Evolutionary conservation across 2,888 invertebrate species (phyloP).

Genomic region (Hetaerina titia): DNA sequence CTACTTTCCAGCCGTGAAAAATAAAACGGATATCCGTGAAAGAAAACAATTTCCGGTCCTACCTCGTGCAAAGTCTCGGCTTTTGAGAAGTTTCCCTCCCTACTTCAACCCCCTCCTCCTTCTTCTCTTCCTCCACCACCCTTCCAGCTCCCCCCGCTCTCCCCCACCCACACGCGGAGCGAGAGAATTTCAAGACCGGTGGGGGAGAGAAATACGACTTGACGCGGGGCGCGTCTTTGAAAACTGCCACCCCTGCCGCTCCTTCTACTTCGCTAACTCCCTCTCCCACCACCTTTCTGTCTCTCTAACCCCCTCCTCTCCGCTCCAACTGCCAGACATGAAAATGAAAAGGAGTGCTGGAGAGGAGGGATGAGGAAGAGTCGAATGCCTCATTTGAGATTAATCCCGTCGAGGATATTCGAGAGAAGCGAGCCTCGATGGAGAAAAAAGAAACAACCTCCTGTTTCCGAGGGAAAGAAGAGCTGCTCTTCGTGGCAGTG

Average conservation of each 20-base stretch:
- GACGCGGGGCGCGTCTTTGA: neutral
- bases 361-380: neutral
- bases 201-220: neutral
- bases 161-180: neutral
- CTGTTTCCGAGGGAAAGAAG: slow-evolving; percentile 31
- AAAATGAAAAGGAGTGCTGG: neutral
- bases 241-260: neutral
- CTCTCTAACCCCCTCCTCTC: neutral
- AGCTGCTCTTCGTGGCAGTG: neutral
- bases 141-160: neutral
- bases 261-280: neutral
- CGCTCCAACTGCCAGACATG: neutral
- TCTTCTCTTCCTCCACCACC: no score
- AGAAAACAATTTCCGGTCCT: slow-evolving; percentile 65
- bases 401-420: neutral
- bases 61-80: slow-evolving; percentile 62
- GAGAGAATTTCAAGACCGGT: neutral
- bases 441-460: neutral
- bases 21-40: slow-evolving; percentile 60
- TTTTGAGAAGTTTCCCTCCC: slow-evolving; percentile 28
- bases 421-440: neutral
- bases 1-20: slow-evolving; percentile 31
- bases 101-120: neutral
- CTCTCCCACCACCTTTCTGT: neutral
- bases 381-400: neutral